phyloP scores from a whole-genome alignment of 2,113 vertebrate species.

The Vireo altiloquus region DNA sequence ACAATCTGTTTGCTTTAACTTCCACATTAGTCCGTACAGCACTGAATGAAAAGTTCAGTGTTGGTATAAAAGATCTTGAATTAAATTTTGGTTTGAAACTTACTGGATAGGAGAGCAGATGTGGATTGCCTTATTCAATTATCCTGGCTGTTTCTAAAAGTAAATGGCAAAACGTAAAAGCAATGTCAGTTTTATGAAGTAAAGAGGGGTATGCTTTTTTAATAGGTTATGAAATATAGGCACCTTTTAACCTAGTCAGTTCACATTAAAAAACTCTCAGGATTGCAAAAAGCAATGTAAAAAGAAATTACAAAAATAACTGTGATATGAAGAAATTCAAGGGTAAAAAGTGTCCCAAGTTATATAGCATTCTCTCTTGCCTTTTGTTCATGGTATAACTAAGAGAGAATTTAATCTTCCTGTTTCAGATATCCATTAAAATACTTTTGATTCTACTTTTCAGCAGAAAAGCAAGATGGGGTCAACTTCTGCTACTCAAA shows the following conservation, averaged over 20 bases:
- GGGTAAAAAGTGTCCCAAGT: neutral
- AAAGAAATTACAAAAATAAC: neutral
- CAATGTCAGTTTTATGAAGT: neutral
- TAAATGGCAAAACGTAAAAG: neutral
- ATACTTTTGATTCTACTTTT: conserved; percentile 27
- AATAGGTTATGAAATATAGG: neutral
- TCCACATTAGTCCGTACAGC: neutral
- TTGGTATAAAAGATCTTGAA: neutral
- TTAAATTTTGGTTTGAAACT: neutral
- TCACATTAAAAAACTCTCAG: neutral
- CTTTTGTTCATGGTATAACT: neutral
- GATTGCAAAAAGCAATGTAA: neutral
- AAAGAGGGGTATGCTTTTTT: neutral
- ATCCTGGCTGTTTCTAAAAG: neutral
- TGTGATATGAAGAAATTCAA: neutral
- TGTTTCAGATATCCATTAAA: conserved; percentile 15
- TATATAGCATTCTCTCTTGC: neutral
- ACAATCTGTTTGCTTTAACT: neutral
- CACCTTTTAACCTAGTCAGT: neutral
- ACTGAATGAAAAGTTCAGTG: neutral
- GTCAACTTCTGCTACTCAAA: conserved; percentile 34
- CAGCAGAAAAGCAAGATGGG: conserved; percentile 37
- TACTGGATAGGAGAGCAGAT: neutral
- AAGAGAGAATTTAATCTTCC: conserved; percentile 37
- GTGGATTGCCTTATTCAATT: neutral